Evolutionary conservation across 2,113 vertebrate species (phyloP).

Genomic region (Halichoeres trimaculatus): DNA sequence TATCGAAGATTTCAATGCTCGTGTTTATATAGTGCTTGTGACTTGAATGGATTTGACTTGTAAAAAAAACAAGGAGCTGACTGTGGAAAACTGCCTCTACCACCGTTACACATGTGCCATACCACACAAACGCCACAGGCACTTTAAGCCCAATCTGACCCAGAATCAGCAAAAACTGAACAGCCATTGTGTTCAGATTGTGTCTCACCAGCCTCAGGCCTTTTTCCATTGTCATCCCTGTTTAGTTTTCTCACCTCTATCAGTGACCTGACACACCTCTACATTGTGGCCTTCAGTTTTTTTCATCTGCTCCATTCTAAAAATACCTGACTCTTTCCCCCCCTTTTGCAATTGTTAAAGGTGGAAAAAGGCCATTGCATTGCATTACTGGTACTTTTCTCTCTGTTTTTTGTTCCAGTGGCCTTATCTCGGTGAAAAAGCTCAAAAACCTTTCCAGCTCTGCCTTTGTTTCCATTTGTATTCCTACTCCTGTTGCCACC

Average conservation of each 20-base stretch:
- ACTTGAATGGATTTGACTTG: not conserved
- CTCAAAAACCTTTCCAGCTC: not conserved
- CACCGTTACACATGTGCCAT: not conserved
- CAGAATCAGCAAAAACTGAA: conserved; percentile 1
- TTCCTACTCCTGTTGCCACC: conserved; percentile 1
- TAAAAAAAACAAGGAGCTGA: not conserved
- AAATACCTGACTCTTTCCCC: not conserved
- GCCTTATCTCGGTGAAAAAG: not conserved
- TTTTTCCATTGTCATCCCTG: not conserved
- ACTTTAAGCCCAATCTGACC: not conserved
- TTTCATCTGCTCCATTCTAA: not conserved
- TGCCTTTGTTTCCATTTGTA: not conserved
- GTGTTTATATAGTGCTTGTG: not conserved
- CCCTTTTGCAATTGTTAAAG: not conserved
- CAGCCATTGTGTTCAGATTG: not conserved
- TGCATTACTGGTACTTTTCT: not conserved
- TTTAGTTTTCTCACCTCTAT: conserved; percentile 6
- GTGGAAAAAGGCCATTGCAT: not conserved
- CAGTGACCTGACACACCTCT: not conserved
- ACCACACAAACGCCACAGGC: not conserved
- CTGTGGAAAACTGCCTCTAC: not conserved
- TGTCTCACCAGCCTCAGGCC: not conserved
- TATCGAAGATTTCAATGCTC: too few relatives aligned
- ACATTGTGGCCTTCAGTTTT: not conserved
- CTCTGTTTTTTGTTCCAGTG: not conserved